Conservation (phyloP, 2,888 invertebrate genomes). For the Spilosoma lubricipeda region DNA sequence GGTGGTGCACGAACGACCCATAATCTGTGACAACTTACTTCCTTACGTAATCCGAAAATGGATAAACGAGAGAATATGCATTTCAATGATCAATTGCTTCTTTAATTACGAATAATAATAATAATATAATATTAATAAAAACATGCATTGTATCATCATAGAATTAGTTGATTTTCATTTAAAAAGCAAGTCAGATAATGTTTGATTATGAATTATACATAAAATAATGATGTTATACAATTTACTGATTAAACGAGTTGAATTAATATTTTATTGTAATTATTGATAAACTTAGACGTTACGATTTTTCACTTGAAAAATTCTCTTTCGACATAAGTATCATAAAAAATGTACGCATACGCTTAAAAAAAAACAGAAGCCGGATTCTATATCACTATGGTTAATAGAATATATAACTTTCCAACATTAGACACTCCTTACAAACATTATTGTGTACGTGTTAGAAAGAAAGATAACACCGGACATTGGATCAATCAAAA, state of each 20-base stretch:
- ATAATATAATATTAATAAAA: no score
- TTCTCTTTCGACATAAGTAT: not conserved
- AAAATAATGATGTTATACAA: no score
- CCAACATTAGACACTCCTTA: constrained; percentile 41
- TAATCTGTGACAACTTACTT: constrained; percentile 65
- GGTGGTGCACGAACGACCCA: constrained; percentile 61
- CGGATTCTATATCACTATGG: constrained; percentile 11
- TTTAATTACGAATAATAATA: not conserved
- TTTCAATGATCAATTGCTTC: constrained; percentile 53
- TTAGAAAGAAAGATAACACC: constrained; percentile 47
- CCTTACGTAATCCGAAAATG: constrained; percentile 55
- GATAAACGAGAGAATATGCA: constrained; percentile 51
- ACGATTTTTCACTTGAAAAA: not conserved
- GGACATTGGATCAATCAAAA: constrained; percentile 65
- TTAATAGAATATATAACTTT: constrained; percentile 49
- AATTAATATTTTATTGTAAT: no score
- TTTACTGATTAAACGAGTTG: not conserved
- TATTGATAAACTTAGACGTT: not conserved
- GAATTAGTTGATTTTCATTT: no score
- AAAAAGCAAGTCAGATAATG: no score
- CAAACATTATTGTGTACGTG: constrained; percentile 52
- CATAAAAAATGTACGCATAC: not conserved
- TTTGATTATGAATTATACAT: no score
- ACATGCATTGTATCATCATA: no score
- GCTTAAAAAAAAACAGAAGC: not conserved